Base-by-base conservation (phyloP, 2,113 vertebrate genomes). In the Callospermophilus lateralis region DNA sequence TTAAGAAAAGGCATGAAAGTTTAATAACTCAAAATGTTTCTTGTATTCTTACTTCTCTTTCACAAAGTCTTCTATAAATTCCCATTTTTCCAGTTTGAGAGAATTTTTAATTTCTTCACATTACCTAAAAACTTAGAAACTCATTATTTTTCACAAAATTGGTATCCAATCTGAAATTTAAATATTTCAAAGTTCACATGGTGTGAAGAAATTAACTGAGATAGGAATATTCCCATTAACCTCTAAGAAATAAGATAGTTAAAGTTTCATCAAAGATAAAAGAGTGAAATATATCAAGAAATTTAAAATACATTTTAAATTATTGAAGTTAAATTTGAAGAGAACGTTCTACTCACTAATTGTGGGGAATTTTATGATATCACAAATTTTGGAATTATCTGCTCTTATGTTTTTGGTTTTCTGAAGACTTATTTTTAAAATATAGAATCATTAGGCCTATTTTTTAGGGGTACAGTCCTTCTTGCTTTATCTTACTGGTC, bases 171-270 rank as follows among this genome's bases (percentile, higher is more conserved):
- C 9, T 83, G 63, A 86, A 86, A 72, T 83, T 48, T 67, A 58
- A 70, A 72, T 84, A 51, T 65, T 70, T 73, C 76, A 65, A 89
- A 89, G 12, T 89, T 77, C 39, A 72, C 22, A 83, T 51, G 6
- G 6, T 77, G 42, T 67, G 55, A 92, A 42, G 19, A 96, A 90
- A 68, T 87, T 48, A 89, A 86, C 16, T 32, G 8, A 89, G 12
- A 32, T 8, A 45, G 24, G 81, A 48, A 63, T 94, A 73, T 1
- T 8, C 34, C 24, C 3, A 13, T 45, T 95, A 81, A 17, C 8
- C 45, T n/a, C 32, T 63, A 77, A 63, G 78, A 95, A 89, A 81
- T 70, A 65, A 28, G 85, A 95, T 65, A 70, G 11, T 90, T 92
- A 94, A 89, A n/a, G 20, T 90, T 94, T 63, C 32, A 84, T 39